Evolutionary conservation across 1,140 invertebrate species (phyloP), one percentile per base, ranked within the genome.

Genomic region (Argopecten irradians): DNA sequence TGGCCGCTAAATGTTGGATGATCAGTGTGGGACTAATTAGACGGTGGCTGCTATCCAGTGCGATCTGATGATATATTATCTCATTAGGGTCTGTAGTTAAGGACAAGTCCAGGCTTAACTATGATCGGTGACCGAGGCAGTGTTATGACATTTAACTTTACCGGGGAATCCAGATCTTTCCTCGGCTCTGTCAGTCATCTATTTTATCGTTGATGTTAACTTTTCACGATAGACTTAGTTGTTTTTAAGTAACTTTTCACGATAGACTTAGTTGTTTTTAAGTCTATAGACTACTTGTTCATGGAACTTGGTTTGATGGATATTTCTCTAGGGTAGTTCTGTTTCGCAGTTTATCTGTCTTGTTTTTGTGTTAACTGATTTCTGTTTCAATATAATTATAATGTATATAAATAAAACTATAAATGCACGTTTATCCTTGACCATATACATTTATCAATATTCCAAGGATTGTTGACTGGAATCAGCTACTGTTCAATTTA

Each of bases 1-100:
- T 71, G 55, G 55, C 55, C 55, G 22, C 55, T 71, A 71, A 71
- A 71, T 71, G 55, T 71, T 71, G n/a, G 22, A 71, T 71, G 55
- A 71, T 71, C 55, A 28, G 55, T 71, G 55, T 71, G 55, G 22
- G 55, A 28, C 55, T 71, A 71, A 71, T 71, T 71, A 71, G 55
- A 71, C 55, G 1, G 2, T 28, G n/a, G 22, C n/a, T 71, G 22
- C 22, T 71, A 71, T 71, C 55, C 55, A 71, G 55, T 11, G 55
- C 1, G 55, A 71, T 71, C 55, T 71, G 55, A 28, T 71, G 55
- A 71, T 22, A 28, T 71, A 71, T 71, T 22, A 71, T 16, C 7
- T 71, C 55, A 71, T 71, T 71, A 71, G 55, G 22, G 55, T 28
- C 55, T 28, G n/a, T 7, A 71, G 55, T 28, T 28, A n/a, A 71